Percentiles rank a stretch among this genome's conserved stretches.
Evolutionary conservation across 2,797 vertebrate genomes (phyloP).

Genomic region (Peromyscus eremicus): DNA sequence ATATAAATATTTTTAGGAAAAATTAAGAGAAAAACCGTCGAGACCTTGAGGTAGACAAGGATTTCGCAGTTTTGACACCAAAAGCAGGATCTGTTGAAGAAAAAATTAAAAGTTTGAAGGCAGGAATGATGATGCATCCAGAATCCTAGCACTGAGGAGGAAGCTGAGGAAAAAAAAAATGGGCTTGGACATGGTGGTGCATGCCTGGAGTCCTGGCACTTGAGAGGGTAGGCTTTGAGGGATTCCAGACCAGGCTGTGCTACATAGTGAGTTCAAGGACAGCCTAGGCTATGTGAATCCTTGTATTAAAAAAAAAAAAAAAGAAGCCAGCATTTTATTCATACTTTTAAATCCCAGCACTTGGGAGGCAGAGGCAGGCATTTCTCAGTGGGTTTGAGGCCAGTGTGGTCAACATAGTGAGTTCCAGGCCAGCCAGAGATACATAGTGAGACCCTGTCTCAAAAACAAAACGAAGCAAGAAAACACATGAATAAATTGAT

Average conservation of each 20-base stretch:
- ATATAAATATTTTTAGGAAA: slow-evolving; percentile 1
- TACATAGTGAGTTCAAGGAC: background rate
- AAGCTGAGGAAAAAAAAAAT: background rate
- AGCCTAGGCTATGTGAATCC: background rate
- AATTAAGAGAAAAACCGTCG: background rate
- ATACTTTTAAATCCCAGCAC: background rate
- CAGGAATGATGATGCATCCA: background rate
- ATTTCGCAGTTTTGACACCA: background rate
- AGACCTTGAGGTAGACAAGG: background rate
- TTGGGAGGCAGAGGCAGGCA: background rate
- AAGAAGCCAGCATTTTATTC: no score
- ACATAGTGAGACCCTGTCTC: background rate
- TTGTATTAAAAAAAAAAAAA: background rate
- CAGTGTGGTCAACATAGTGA: background rate
- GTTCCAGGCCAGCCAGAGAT: background rate
- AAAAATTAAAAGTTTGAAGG: background rate
- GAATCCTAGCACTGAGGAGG: background rate
- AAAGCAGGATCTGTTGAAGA: background rate
- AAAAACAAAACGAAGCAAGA: background rate
- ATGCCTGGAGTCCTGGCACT: background rate
- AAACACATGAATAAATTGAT: background rate
- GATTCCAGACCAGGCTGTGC: background rate
- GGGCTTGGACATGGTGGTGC: background rate
- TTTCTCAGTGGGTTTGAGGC: background rate
- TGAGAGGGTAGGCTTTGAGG: background rate